phyloP scores from a whole-genome alignment of 2,797 vertebrate species.

The Poeciliopsis paucimaculata region DNA sequence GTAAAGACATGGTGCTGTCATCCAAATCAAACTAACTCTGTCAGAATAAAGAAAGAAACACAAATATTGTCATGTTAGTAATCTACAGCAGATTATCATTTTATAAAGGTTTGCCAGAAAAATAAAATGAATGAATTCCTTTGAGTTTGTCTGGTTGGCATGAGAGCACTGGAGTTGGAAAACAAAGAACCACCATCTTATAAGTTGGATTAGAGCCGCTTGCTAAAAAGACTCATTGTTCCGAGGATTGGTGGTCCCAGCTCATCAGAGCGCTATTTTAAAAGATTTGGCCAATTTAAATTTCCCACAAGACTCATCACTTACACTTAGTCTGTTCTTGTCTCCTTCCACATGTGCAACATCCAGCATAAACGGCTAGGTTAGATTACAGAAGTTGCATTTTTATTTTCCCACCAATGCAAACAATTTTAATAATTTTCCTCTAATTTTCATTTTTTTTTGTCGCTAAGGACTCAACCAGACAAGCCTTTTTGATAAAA shows the following conservation, averaged over 20 bases:
- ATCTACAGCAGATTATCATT: conserved; percentile 39
- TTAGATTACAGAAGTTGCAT: conserved; percentile 10
- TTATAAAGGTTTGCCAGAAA: conserved; percentile 28
- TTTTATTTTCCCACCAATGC: conserved; percentile 35
- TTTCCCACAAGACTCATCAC: conserved; percentile 20
- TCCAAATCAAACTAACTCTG: not conserved
- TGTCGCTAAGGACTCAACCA: conserved; percentile 25
- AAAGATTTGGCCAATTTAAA: conserved; percentile 31
- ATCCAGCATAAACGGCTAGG: not conserved
- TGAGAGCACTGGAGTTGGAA: conserved; percentile 58
- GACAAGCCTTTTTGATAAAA: conserved; percentile 39
- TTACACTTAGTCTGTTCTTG: conserved; percentile 10
- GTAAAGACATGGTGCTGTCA: not conserved
- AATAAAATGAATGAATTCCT: conserved; percentile 42
- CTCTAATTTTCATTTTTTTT: conserved; percentile 14
- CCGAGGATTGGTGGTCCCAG: conserved; percentile 36
- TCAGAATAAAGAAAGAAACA: not conserved
- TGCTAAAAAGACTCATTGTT: conserved; percentile 51
- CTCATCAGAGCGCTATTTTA: conserved; percentile 22
- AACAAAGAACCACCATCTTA: conserved; percentile 37
- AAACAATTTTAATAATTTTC: conserved; percentile 31
- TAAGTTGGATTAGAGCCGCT: conserved; percentile 45
- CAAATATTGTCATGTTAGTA: conserved; percentile 2
- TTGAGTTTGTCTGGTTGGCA: conserved; percentile 55
- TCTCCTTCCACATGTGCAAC: conserved; percentile 1